Percentiles rank a stretch among this genome's conserved stretches.
Evolutionary conservation across 2,113 vertebrate species (phyloP).

Genomic region (Semnopithecus entellus): DNA sequence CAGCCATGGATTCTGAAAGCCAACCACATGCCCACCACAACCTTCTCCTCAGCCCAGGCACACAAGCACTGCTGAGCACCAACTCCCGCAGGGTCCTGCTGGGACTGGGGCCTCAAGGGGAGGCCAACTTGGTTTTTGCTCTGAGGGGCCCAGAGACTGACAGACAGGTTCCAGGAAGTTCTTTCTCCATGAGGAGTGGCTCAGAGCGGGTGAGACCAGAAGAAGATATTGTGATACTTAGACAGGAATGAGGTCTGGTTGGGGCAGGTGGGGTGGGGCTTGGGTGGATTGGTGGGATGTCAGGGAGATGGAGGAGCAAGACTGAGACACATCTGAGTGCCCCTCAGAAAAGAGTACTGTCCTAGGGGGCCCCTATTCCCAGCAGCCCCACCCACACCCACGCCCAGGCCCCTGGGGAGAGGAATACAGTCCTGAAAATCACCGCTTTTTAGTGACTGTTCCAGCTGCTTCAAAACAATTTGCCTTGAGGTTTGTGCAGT

Average conservation of each 20-base stretch:
- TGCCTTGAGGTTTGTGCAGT: background rate
- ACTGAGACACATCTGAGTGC: background rate
- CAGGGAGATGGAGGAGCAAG: background rate
- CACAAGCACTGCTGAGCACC: background rate
- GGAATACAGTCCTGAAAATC: background rate
- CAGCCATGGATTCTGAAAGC: background rate
- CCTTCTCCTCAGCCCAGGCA: background rate
- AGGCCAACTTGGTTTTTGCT: background rate
- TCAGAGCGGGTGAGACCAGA: background rate
- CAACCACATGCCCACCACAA: background rate
- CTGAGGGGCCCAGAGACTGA: background rate
- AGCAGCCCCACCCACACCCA: background rate
- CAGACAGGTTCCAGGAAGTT: background rate
- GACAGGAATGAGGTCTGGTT: background rate
- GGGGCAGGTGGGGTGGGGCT: background rate
- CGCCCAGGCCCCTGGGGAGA: background rate
- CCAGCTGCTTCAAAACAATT: background rate
- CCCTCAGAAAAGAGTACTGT: background rate
- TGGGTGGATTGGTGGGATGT: background rate
- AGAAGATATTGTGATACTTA: background rate
- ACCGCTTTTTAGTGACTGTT: background rate
- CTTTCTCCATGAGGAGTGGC: background rate
- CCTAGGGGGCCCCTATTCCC: background rate
- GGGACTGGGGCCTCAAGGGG: no score
- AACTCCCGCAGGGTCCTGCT: background rate